Evolutionary conservation across 2,797 vertebrate species (phyloP).

Genomic region (Eospalax fontanierii): DNA sequence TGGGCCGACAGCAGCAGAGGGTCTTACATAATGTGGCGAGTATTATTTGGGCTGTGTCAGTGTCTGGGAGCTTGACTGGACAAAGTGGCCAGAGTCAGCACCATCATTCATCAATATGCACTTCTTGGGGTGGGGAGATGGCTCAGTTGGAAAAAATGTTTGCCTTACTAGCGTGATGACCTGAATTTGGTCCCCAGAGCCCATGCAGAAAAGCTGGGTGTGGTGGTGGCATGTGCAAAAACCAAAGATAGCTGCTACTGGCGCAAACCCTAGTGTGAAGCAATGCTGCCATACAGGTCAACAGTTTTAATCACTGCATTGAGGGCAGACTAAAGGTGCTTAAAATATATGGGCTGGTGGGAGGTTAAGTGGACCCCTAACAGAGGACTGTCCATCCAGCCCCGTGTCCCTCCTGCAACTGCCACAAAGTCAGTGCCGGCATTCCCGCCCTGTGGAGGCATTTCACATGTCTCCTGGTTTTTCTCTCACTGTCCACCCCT

Average conservation of each 20-base stretch:
- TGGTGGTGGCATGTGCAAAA: not conserved
- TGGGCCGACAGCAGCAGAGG: too few relatives aligned
- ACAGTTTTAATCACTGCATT: slow-evolving; percentile 85
- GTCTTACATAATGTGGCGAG: too few relatives aligned
- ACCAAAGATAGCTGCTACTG: not conserved
- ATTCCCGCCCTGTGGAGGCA: slow-evolving; percentile 71
- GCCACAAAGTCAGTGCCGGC: slow-evolving; percentile 73
- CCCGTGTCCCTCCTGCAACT: slow-evolving; percentile 37
- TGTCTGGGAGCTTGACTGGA: too few relatives aligned
- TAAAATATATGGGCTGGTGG: slow-evolving; percentile 84
- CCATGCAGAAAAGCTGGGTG: too few relatives aligned
- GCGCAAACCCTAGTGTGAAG: slow-evolving; percentile 60
- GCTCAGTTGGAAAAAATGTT: too few relatives aligned
- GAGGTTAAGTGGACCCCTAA: slow-evolving; percentile 76
- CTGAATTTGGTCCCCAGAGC: too few relatives aligned
- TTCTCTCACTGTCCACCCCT: slow-evolving; percentile 60
- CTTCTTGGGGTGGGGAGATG: too few relatives aligned
- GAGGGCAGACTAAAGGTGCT: slow-evolving; percentile 85
- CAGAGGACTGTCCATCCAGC: slow-evolving; percentile 82
- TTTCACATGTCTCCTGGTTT: slow-evolving; percentile 30
- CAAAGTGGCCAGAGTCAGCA: too few relatives aligned
- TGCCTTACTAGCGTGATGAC: too few relatives aligned
- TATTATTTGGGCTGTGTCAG: too few relatives aligned
- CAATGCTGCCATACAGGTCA: slow-evolving; percentile 77
- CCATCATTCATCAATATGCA: too few relatives aligned